Base-by-base conservation (phyloP, 64 coral and sea anemone species). In the Stylophora pistillata region DNA sequence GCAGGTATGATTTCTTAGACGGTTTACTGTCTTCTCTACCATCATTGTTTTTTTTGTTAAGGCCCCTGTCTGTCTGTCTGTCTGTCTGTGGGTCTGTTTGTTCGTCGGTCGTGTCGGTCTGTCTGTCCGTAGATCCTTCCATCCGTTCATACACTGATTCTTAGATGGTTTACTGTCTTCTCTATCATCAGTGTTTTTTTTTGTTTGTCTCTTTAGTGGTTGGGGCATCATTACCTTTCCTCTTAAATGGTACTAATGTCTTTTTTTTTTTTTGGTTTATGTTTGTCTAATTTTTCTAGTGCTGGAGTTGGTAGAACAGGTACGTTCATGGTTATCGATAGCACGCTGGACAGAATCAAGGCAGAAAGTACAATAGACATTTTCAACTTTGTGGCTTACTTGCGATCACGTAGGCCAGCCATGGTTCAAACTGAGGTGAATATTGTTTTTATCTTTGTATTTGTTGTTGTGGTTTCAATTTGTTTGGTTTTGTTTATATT, bases 381-480 rank as follows among this genome's bases (percentile, higher is more conserved):
- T 28, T 99, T 90, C 86, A 95, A 99, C 73, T 95, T 88, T 68
- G 93, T 95, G 17, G 87, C 90, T 23, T 95, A 95, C 71, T 27
- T 99, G 73, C 71, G 97, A 73, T 84, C 90, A n/a, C 70, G 93
- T 9, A 70, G 97, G 14, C 93, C 94, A 13, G 87, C 86, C 37
- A 99, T 99, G 97, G 97, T 99, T 10, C 97, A 99, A 57, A 99
- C 97, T 3, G 97, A 99, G 90, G 97, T 99, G 88, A 25, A 73
- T 78, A 30, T 13, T 91, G 32, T 12, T 20, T 2, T 61, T 74
- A 31, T 13, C 23, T 75, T 1, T 47, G 37, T 47, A 3, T 3
- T 47, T 47, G 37, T 47, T 47, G 37, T 47, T 47, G 3, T 47
- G 3, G 37, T 4, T 47, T 47, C 7, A 7, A 47, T 4, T 47